These are phyloP conservation scores for Drosophila bocki DNA, from an alignment of 1,140 invertebrate species.

Conservation along the genomic window DNA sequence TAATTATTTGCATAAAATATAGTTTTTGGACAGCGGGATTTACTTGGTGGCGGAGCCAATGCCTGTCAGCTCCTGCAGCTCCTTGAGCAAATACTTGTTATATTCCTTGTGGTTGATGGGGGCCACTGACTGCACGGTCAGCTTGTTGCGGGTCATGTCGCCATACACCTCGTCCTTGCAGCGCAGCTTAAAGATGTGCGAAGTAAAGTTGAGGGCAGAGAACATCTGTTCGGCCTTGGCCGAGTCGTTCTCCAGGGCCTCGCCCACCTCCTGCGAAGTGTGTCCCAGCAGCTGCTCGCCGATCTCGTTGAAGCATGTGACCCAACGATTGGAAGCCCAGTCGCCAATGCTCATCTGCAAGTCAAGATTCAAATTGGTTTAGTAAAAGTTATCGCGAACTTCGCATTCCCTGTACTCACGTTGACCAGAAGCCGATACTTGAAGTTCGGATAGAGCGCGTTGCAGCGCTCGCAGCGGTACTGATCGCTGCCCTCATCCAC, in stretches of 20 bases:
- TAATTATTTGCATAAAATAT: conserved; percentile 7
- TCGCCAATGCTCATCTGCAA: conserved; percentile 92
- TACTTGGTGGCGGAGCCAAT: conserved; percentile 84
- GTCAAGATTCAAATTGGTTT: background rate
- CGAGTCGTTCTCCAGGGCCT: conserved; percentile 88
- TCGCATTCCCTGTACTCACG: conserved; percentile 88
- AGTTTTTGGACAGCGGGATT: background rate
- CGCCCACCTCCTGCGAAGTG: conserved; percentile 92
- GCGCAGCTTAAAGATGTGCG: conserved; percentile 92
- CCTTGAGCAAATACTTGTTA: conserved; percentile 89
- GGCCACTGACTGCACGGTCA: conserved; percentile 88
- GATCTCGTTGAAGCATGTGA: conserved; percentile 95
- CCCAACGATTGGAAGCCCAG: conserved; percentile 92
- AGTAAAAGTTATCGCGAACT: background rate
- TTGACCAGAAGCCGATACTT: conserved; percentile 93
- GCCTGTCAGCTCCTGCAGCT: conserved; percentile 88
- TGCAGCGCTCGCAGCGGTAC: conserved; percentile 98
- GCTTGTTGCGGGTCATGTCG: conserved; percentile 94
- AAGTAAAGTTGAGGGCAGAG: conserved; percentile 91
- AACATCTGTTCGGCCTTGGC: conserved; percentile 88
- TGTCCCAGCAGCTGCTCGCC: conserved; percentile 92
- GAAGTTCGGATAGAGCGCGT: conserved; percentile 92
- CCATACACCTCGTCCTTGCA: conserved; percentile 96
- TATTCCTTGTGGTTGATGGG: conserved; percentile 92
- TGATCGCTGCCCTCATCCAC: conserved; percentile 93